Percentiles rank a stretch among this genome's conserved stretches.
These are phyloP conservation scores for Pimephales promelas DNA, from an alignment of 2,113 vertebrate genomes.

Conservation along the genomic window DNA sequence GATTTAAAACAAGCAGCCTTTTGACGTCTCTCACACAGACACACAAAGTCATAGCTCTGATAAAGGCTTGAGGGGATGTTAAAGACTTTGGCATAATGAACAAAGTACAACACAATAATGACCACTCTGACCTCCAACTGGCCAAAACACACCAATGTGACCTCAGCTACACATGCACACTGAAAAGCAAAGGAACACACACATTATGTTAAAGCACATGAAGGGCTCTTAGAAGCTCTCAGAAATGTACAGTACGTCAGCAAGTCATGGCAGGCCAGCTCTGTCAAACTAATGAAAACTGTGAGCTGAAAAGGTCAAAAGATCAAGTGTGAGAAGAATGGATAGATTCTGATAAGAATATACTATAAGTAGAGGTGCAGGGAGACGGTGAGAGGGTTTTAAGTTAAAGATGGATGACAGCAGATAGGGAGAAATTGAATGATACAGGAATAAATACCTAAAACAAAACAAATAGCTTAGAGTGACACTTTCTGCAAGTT, in stretches of 20 bases:
- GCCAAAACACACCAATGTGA: neutral
- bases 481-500: no score
- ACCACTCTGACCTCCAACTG: neutral
- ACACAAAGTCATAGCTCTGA: neutral
- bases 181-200: neutral
- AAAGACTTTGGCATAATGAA: slow-evolving; percentile 43
- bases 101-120: neutral
- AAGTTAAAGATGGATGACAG: neutral
- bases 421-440: slow-evolving; percentile 17
- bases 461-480: no score
- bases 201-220: neutral
- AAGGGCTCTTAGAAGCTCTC: neutral
- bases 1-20: neutral
- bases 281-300: slow-evolving; percentile 76
- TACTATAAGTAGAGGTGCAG: neutral
- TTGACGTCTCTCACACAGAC: neutral
- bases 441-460: neutral
- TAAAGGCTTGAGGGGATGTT: slow-evolving; percentile 34
- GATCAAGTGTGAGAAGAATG: slow-evolving; percentile 70
- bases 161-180: neutral
- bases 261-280: slow-evolving; percentile 62
- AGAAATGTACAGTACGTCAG: slow-evolving; percentile 66
- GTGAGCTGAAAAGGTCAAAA: slow-evolving; percentile 69
- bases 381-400: neutral
- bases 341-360: slow-evolving; percentile 45